A percentile compares a stretch with the other conserved stretches of the same genome.
These are phyloP conservation scores for Schizothorax lantsangensis DNA, from an alignment of 2,797 vertebrate genomes.

Conservation along the genomic window DNA sequence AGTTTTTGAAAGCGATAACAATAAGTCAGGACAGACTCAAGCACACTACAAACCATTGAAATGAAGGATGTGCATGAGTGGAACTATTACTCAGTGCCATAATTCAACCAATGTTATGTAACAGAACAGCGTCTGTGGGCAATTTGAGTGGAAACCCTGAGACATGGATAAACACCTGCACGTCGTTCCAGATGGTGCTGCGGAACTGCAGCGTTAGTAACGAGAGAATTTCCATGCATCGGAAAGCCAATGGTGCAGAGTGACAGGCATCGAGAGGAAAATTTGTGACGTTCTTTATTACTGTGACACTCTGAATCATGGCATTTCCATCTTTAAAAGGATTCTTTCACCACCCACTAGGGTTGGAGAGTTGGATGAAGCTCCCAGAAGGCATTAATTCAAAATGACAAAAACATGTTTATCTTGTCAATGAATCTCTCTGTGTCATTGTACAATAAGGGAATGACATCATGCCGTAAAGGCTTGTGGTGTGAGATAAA, in stretches of 20 bases:
- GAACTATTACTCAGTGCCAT: slow-evolving; percentile 19
- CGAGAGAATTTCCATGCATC: slow-evolving; percentile 17
- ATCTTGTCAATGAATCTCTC: neutral
- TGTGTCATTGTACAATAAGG: neutral
- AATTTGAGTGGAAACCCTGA: slow-evolving; percentile 50
- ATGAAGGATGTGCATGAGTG: slow-evolving; percentile 10
- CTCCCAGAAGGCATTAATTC: neutral
- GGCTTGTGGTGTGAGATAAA: neutral
- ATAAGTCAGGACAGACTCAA: neutral
- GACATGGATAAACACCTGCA: slow-evolving; percentile 44
- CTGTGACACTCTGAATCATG: slow-evolving; percentile 15
- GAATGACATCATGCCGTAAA: slow-evolving; percentile 31
- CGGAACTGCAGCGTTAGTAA: neutral
- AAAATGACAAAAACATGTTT: slow-evolving; percentile 28
- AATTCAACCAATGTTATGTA: slow-evolving; percentile 34
- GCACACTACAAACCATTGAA: slow-evolving; percentile 37
- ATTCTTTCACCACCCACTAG: slow-evolving; percentile 20
- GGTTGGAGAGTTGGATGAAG: slow-evolving; percentile 20
- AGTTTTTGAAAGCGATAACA: slow-evolving; percentile 13
- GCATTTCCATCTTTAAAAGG: slow-evolving; percentile 23
- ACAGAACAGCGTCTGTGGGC: slow-evolving; percentile 33
- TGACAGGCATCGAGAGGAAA: slow-evolving; percentile 26
- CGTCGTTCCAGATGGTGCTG: slow-evolving; percentile 50
- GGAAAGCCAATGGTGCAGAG: slow-evolving; percentile 18
- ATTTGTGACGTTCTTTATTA: slow-evolving; percentile 26